A percentile compares a stretch with the other conserved stretches of the same genome.
Conservation (phyloP, 2,797 vertebrate genomes). For the Poecilia velifera region DNA sequence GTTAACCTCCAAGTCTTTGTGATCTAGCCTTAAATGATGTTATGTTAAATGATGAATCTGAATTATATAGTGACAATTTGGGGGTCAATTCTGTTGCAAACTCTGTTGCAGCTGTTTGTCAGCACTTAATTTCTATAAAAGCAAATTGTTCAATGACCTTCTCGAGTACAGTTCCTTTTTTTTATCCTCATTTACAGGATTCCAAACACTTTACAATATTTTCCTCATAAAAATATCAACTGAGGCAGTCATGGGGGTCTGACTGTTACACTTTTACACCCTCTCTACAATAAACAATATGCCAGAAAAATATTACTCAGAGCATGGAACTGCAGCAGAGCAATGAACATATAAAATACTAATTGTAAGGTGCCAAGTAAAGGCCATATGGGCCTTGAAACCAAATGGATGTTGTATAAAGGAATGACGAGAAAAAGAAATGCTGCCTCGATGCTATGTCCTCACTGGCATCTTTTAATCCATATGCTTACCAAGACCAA, state of each 20-base stretch:
- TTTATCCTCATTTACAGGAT: neutral
- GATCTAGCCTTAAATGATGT: neutral
- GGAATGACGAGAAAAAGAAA: slow-evolving; percentile 5
- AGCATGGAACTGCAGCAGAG: slow-evolving; percentile 20
- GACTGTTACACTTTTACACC: neutral
- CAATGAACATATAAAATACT: neutral
- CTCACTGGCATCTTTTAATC: slow-evolving; percentile 19
- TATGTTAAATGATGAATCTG: neutral
- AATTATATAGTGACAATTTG: neutral
- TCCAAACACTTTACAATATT: neutral
- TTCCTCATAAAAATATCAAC: neutral
- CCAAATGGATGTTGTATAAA: neutral
- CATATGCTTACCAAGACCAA: slow-evolving; percentile 11
- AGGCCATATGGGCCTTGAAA: slow-evolving; percentile 24
- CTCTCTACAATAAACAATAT: neutral
- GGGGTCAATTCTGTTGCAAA: neutral
- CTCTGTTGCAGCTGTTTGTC: neutral
- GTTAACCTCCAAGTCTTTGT: neutral
- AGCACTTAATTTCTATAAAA: neutral
- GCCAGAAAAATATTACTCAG: slow-evolving; percentile 10
- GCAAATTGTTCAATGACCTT: neutral
- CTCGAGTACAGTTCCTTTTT: neutral
- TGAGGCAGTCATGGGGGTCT: neutral
- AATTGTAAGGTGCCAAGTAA: slow-evolving; percentile 16
- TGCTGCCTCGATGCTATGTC: slow-evolving; percentile 16